Percentiles rank a stretch among this genome's conserved stretches.
Evolutionary conservation across 2,113 vertebrate genomes (phyloP).

Genomic region (Leptodactylus fuscus): DNA sequence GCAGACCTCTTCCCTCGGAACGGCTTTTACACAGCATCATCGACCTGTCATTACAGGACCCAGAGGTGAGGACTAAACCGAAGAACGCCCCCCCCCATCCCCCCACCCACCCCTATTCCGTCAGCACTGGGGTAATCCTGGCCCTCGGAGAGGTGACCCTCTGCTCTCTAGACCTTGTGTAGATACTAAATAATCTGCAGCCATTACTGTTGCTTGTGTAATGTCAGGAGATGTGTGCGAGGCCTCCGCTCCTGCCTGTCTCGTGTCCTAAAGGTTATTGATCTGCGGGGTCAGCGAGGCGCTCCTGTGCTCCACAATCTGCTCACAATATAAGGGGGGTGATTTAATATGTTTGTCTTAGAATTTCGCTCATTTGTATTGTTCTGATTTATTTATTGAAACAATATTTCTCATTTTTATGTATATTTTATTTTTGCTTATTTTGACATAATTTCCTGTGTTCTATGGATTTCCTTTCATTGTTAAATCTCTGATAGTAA

Average conservation of each 20-base stretch:
- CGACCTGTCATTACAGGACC: constrained; percentile 96
- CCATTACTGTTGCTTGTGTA: neutral
- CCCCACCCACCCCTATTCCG: constrained; percentile 7
- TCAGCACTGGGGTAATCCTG: constrained; percentile 11
- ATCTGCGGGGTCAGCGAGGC: neutral
- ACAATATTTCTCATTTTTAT: no score
- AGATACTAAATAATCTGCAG: neutral
- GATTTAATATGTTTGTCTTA: no score
- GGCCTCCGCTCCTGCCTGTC: neutral
- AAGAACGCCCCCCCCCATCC: constrained; percentile 60
- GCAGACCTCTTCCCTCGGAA: constrained; percentile 91
- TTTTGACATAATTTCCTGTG: no score
- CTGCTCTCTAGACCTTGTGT: neutral
- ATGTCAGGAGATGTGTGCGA: neutral
- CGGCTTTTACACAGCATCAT: constrained; percentile 96
- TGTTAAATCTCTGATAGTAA: no score
- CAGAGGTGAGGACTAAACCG: constrained; percentile 88
- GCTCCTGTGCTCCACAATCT: no score
- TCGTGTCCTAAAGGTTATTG: neutral
- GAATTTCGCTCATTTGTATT: neutral
- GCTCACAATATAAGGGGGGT: no score
- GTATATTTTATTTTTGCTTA: no score
- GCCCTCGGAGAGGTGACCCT: neutral
- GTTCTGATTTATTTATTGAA: no score
- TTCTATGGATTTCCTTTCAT: no score